phyloP scores from a whole-genome alignment of 2,113 vertebrate species.

The Chrysemys picta region DNA sequence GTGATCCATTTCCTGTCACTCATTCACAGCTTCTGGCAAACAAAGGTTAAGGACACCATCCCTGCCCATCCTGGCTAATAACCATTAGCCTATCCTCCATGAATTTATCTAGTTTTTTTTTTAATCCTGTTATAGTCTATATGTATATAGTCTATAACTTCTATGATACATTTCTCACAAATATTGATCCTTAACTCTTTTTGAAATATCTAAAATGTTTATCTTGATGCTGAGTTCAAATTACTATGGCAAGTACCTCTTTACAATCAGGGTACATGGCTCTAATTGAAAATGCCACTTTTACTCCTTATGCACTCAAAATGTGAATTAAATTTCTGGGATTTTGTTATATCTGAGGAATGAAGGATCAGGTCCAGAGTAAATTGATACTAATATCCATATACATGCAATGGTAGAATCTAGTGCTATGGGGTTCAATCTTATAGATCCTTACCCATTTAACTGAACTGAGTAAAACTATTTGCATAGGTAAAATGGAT shows the following conservation, averaged over 20 bases:
- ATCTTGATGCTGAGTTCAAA: fast-evolving
- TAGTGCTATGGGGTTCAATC: background rate
- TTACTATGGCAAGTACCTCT: background rate
- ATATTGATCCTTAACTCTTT: background rate
- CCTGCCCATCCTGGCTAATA: too few species aligned
- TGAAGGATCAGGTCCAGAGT: background rate
- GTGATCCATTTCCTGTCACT: too few species aligned
- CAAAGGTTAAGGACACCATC: too few species aligned
- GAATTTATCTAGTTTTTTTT: too few species aligned
- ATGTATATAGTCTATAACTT: too few species aligned
- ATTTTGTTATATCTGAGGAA: background rate
- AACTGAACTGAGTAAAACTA: background rate
- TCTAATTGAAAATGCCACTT: background rate
- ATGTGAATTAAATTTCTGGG: background rate
- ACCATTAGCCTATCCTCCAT: too few species aligned
- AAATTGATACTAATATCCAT: background rate
- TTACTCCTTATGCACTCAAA: background rate
- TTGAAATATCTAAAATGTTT: background rate
- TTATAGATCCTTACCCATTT: background rate
- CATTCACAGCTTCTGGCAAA: too few species aligned
- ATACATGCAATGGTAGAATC: background rate
- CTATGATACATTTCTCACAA: background rate
- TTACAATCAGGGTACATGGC: background rate
- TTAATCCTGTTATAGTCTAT: too few species aligned
- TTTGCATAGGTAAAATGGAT: background rate